Evolutionary conservation across 2,888 invertebrate species (phyloP), one percentile per base, ranked within the genome.

Genomic region (Perizoma flavofasciatum): DNA sequence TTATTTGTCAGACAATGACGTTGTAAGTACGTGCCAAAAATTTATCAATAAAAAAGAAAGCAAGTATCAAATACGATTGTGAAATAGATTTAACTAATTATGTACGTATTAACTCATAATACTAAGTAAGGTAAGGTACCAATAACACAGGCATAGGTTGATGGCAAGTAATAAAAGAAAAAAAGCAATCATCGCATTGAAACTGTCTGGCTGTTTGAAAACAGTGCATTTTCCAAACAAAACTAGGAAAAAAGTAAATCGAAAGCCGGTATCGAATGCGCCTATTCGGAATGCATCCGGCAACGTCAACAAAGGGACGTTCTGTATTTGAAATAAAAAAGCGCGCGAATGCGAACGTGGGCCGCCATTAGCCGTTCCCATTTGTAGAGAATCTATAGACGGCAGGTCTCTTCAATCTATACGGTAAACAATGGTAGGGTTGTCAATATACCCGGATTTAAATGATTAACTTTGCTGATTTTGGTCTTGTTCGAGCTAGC

Each of bases 241-340:
- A 84, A 81, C 75, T 77, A 74, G 73, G 76, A 76, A 79, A 73
- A 66, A 69, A 69, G 66, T 73, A 74, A 82, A 79, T 77, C 75
- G 72, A 79, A 79, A 78, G 73, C 75, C 80, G 77, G 83, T 84
- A 89, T 88, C 83, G 87, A 84, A 85, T 81, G 75, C 83, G 55
- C 62, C 62, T 87, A 87, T 88, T 85, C 81, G 83, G 75, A 84
- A 87, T 83, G 84, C 83, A 85, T 83, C 82, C 81, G 85, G 81
- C 74, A 81, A 74, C 86, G 85, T 86, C 85, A 88, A 91, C 90
- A 90, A 91, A 91, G 89, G 88, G 88, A 89, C 81, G 88, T 83
- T 85, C 84, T 87, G 83, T 83, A 69, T 69, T 76, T 84, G 84
- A 82, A 81, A 69, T 67, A 87, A 86, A 87, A 89, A 89, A 86